Conservation (phyloP, 2,113 vertebrate species). For the Corythaixoides concolor region DNA sequence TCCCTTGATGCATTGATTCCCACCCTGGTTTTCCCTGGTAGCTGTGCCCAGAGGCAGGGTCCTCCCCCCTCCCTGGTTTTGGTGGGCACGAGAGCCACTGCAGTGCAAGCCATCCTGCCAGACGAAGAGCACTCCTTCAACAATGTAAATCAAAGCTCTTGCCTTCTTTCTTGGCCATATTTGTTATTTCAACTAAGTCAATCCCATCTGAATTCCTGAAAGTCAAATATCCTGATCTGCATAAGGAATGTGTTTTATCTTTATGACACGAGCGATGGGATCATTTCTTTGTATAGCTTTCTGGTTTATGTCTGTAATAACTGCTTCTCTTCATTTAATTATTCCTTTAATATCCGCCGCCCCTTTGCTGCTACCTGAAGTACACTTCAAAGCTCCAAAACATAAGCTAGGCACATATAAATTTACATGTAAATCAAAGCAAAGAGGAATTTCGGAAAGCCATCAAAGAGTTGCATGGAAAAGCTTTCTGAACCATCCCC, state of each 20-base stretch:
- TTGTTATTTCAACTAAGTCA: not conserved
- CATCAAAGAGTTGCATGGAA: not conserved
- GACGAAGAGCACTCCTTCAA: not conserved
- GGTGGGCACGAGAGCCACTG: rapidly evolving
- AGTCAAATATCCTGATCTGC: not conserved
- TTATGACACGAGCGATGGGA: not conserved
- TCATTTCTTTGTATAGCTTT: not conserved
- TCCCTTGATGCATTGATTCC: not conserved
- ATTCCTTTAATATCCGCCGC: not conserved
- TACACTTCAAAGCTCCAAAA: not conserved
- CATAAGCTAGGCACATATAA: not conserved
- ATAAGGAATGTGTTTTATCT: not conserved
- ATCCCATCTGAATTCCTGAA: not conserved
- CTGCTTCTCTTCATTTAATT: not conserved
- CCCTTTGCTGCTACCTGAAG: not conserved
- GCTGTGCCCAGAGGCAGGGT: not conserved
- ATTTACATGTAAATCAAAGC: not conserved
- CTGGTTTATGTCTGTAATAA: not conserved
- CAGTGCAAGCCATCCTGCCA: not conserved
- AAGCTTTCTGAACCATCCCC: not conserved
- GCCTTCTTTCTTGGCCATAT: not conserved
- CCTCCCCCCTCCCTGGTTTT: not conserved
- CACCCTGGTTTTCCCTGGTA: not conserved
- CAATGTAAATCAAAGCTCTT: not conserved
- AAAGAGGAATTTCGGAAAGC: not conserved